phyloP scores from a whole-genome alignment of 2,888 invertebrate species.

The Noctua janthe region DNA sequence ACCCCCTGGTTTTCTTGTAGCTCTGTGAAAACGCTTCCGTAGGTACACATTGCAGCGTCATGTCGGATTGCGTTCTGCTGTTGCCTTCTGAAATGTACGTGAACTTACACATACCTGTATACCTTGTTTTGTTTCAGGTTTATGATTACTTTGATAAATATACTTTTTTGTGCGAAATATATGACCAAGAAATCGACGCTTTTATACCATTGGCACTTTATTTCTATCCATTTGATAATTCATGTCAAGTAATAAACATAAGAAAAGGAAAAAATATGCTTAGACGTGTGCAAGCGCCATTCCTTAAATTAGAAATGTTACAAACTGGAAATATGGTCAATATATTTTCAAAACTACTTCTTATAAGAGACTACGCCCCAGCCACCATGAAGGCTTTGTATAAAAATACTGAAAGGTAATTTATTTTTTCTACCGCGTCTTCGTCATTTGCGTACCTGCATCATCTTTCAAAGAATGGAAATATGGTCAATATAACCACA shows the following conservation, averaged over 20 bases:
- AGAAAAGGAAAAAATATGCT: conserved; percentile 91
- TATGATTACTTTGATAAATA: conserved; percentile 90
- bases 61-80: not conserved
- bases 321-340: conserved; percentile 94
- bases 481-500: conserved; percentile 76
- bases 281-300: conserved; percentile 92
- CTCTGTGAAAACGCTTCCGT: not conserved
- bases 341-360: conserved; percentile 93
- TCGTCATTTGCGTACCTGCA: not conserved
- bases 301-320: conserved; percentile 91
- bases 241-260: conserved; percentile 94
- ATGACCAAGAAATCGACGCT: conserved; percentile 93
- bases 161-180: conserved; percentile 95
- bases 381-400: conserved; percentile 91
- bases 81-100: not conserved
- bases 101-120: not conserved
- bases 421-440: not conserved
- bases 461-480: not conserved
- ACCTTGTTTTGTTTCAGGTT: conserved; percentile 76
- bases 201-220: conserved; percentile 93
- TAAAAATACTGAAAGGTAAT: conserved; percentile 91
- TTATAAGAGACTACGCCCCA: conserved; percentile 93
- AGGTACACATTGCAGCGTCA: not conserved
- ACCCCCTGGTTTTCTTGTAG: no score
- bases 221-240: conserved; percentile 94